Percentiles rank a stretch among this genome's conserved stretches.
phyloP scores from a whole-genome alignment of 2,888 invertebrate species.

The Ellobium chinense region DNA sequence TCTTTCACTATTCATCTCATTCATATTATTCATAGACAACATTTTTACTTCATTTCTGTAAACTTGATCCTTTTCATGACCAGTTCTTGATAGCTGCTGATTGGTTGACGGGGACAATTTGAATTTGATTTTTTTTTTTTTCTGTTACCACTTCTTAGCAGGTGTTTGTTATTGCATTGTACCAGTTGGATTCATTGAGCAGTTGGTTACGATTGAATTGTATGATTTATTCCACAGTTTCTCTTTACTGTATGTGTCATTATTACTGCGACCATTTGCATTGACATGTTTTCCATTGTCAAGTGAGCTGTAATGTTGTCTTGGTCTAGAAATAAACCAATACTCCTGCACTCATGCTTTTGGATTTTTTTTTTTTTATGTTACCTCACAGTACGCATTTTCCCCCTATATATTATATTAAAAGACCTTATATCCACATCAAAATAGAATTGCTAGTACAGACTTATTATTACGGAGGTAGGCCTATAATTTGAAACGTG shows the following conservation, averaged over 20 bases:
- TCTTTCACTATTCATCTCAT: no score
- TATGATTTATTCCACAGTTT: background rate
- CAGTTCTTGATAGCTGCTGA: no score
- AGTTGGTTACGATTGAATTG: constrained; percentile 1
- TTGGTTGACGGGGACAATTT: no score
- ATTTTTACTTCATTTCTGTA: background rate
- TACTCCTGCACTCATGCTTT: background rate
- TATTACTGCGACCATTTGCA: background rate
- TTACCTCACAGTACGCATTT: no score
- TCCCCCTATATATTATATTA: no score
- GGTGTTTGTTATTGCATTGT: constrained; percentile 14
- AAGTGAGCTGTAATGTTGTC: constrained; percentile 21
- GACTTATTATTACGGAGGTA: no score
- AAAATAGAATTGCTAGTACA: no score
- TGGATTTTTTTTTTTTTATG: no score
- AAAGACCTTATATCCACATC: no score
- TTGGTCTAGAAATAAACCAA: constrained; percentile 34
- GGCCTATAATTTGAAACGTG: no score
- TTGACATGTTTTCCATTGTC: constrained; percentile 8
- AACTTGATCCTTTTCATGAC: background rate
- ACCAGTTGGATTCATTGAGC: constrained; percentile 7
- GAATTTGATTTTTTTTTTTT: background rate
- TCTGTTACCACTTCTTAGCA: background rate
- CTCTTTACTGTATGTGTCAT: background rate
- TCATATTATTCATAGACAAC: background rate